Base-by-base conservation (phyloP, 2,888 invertebrate species). In the Escarpia spicata region DNA sequence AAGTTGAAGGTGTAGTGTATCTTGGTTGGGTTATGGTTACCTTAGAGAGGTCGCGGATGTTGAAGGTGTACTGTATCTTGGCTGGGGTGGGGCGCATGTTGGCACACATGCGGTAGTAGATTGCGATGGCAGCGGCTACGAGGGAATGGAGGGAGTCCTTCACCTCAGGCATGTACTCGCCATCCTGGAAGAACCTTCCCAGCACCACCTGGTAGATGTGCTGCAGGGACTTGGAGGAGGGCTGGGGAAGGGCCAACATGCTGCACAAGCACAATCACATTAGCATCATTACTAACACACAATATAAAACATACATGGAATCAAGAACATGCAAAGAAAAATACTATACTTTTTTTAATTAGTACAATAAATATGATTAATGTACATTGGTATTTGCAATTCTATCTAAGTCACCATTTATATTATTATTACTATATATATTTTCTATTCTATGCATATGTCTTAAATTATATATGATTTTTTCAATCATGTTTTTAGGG, bases 51-150 rank as follows among this genome's bases (percentile, higher is more conserved):
- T 96, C 96, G 92, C 96, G 94, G 89, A 96, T 95, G 93, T 96
- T 96, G 93, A 96, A 96, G n/a, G 96, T 96, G 94, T 96, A 96
- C 93, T 96, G 96, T n/a, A 95, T 96, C 93, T 96, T 96, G 90
- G 96, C 95, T 9, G 96, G 96, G 8, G 96, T 96, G 15, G 96
- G 96, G 90, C 96, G 93, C 96, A 96, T 96, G 92, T 94, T 94
- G 43, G 94, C 94, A 92, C 95, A 95, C 95, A 96, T 96, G 91
- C 95, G 95, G 94, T 96, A 96, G 94, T 96, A 96, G 92, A 96
- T 95, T 31, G 96, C 95, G 60, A 96, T 96, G 93, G 95, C 95
- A 52, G 96, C 96, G 6, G 96, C 96, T 45, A 96, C 96, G 37
- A 96, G 94, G 6, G 96, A 94, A 91, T 95, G 95, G 31, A 96